These are phyloP conservation scores for Eretmocerus hayati DNA, from an alignment of 2,888 invertebrate species.

Conservation along the genomic window DNA sequence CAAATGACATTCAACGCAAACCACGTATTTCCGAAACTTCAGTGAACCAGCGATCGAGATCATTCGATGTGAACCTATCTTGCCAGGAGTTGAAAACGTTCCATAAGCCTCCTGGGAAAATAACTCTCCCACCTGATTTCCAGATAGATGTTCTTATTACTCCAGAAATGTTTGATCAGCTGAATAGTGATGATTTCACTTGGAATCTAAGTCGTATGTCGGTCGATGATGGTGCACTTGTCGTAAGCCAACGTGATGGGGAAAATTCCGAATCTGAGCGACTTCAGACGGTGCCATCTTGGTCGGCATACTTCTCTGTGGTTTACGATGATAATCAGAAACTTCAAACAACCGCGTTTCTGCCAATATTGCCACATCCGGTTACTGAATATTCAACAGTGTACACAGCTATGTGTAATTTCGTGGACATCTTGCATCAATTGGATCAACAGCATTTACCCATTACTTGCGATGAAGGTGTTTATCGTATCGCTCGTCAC, in stretches of 20 bases:
- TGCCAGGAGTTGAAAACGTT: too few species aligned
- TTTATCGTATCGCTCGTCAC: not conserved
- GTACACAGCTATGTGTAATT: constrained; percentile 15
- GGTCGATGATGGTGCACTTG: too few species aligned
- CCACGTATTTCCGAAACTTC: too few species aligned
- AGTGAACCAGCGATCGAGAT: too few species aligned
- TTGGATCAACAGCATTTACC: not conserved
- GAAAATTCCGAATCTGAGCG: not conserved
- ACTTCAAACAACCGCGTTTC: not conserved
- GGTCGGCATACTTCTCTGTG: constrained; percentile 6
- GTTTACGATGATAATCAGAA: not conserved
- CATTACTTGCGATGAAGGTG: not conserved
- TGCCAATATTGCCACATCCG: not conserved
- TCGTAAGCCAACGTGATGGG: not conserved
- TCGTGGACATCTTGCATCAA: not conserved
- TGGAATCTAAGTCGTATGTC: not conserved
- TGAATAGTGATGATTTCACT: not conserved
- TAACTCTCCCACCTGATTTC: too few species aligned
- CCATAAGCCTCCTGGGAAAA: too few species aligned
- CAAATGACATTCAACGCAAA: too few species aligned
- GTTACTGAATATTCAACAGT: constrained; percentile 15
- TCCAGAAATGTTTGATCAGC: not conserved
- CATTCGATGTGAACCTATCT: too few species aligned
- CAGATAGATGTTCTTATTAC: not conserved
- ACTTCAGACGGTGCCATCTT: constrained; percentile 5